These are phyloP conservation scores for Sternarchorhynchus goeldii DNA, from an alignment of 2,797 vertebrate species.

Conservation along the genomic window DNA sequence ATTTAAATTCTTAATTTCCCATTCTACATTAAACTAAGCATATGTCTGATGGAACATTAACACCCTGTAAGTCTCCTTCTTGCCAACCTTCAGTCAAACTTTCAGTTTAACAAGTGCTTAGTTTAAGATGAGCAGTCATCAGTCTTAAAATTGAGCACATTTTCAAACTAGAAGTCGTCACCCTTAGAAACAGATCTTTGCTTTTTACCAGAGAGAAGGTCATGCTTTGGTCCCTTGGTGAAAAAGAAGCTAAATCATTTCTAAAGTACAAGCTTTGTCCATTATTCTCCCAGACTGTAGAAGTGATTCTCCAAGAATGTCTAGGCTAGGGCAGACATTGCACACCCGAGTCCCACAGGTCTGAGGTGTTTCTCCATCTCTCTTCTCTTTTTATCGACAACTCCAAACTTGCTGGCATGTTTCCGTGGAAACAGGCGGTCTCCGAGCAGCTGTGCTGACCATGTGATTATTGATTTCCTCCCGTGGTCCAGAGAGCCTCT, in stretches of 20 bases:
- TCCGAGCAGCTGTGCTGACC: conserved; percentile 54
- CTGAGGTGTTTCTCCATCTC: conserved; percentile 45
- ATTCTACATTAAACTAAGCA: too few species aligned
- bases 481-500: conserved; percentile 57
- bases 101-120: too few species aligned
- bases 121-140: too few species aligned
- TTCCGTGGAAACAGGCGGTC: conserved; percentile 68
- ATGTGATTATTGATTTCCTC: conserved; percentile 65
- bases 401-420: conserved; percentile 57
- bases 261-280: conserved; percentile 49
- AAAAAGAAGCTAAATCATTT: conserved; percentile 41
- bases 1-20: too few species aligned
- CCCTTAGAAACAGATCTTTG: conserved; percentile 39
- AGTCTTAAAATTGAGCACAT: conserved; percentile 30
- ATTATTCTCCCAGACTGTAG: conserved; percentile 52
- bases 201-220: conserved; percentile 40
- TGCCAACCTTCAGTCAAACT: too few species aligned
- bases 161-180: conserved; percentile 31
- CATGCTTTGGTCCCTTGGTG: conserved; percentile 36
- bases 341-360: conserved; percentile 44
- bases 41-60: too few species aligned
- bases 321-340: conserved; percentile 33
- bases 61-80: too few species aligned
- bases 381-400: conserved; percentile 45
- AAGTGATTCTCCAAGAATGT: conserved; percentile 39